These are phyloP conservation scores for Morone chrysops DNA, from an alignment of 2,113 vertebrate species.

Conservation along the genomic window DNA sequence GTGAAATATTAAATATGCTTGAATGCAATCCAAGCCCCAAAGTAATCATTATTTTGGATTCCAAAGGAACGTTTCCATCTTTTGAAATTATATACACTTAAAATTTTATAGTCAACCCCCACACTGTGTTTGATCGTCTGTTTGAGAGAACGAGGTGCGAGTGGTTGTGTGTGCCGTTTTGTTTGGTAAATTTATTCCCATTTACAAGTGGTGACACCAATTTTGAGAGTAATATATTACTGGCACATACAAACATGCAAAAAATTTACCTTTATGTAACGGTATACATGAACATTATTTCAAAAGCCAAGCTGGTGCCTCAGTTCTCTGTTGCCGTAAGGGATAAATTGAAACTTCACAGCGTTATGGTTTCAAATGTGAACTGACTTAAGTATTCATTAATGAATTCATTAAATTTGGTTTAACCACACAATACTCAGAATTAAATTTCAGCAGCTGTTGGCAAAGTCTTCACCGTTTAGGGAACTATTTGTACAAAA, in stretches of 20 bases:
- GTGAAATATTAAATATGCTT: slow-evolving; percentile 57
- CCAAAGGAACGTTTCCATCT: slow-evolving; percentile 40
- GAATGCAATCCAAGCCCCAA: slow-evolving; percentile 51
- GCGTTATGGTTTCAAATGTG: neutral
- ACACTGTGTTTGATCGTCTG: slow-evolving; percentile 22
- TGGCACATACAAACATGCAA: neutral
- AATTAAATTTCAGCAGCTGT: neutral
- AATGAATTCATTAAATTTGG: too few relatives aligned
- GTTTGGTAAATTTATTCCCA: slow-evolving; percentile 1
- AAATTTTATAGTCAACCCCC: slow-evolving; percentile 40
- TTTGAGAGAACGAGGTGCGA: slow-evolving; percentile 27
- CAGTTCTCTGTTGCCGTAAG: neutral
- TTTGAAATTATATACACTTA: slow-evolving; percentile 36
- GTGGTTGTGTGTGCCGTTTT: neutral
- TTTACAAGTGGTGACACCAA: neutral
- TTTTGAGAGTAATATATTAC: neutral
- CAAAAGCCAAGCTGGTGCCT: neutral
- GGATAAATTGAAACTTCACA: neutral
- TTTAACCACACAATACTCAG: neutral
- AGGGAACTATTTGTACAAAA: neutral
- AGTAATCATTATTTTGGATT: slow-evolving; percentile 57
- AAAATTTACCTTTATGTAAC: neutral
- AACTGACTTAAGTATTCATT: neutral
- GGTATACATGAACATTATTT: neutral
- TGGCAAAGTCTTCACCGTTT: neutral